phyloP scores from a whole-genome alignment of 2,888 invertebrate species.

The Eulithis prunata region DNA sequence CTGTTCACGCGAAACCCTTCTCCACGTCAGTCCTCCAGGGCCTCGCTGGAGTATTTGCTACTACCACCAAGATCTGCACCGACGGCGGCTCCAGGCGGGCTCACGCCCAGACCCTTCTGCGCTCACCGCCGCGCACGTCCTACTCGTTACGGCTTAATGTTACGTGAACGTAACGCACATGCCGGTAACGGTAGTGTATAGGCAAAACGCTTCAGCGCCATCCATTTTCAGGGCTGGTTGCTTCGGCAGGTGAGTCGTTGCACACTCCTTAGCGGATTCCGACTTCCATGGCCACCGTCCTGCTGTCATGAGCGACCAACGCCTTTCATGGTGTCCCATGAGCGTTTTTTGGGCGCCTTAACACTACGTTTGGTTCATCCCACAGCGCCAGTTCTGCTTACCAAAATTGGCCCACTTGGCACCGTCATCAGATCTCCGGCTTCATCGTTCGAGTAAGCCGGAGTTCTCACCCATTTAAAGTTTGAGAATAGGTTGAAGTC shows the following conservation, averaged over 20 bases:
- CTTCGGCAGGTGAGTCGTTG: conserved; percentile 86
- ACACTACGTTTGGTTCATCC: conserved; percentile 69
- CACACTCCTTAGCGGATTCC: conserved; percentile 20
- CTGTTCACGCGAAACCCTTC: conserved; percentile 80
- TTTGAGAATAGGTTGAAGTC: conserved; percentile 54
- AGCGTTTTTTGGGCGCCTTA: conserved; percentile 87
- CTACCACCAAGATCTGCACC: conserved; percentile 88
- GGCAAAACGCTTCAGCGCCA: conserved; percentile 76
- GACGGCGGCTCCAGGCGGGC: conserved; percentile 80
- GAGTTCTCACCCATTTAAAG: conserved; percentile 90
- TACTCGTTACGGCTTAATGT: too few species aligned
- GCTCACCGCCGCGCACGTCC: conserved; percentile 65
- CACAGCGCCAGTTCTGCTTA: conserved; percentile 92
- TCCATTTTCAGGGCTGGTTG: conserved; percentile 88
- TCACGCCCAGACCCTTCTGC: conserved; percentile 84
- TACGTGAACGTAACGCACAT: too few species aligned
- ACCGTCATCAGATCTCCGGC: conserved; percentile 75
- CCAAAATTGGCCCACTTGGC: conserved; percentile 82
- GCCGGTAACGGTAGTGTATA: too few species aligned
- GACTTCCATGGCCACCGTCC: conserved; percentile 52
- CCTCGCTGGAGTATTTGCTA: conserved; percentile 88
- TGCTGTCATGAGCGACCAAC: conserved; percentile 79
- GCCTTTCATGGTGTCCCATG: conserved; percentile 49
- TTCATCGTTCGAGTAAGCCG: conserved; percentile 84
- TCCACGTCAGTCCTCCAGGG: conserved; percentile 85